Base-by-base conservation (phyloP, 2,888 invertebrate species). In the Venustoraphidia nigricollis region DNA sequence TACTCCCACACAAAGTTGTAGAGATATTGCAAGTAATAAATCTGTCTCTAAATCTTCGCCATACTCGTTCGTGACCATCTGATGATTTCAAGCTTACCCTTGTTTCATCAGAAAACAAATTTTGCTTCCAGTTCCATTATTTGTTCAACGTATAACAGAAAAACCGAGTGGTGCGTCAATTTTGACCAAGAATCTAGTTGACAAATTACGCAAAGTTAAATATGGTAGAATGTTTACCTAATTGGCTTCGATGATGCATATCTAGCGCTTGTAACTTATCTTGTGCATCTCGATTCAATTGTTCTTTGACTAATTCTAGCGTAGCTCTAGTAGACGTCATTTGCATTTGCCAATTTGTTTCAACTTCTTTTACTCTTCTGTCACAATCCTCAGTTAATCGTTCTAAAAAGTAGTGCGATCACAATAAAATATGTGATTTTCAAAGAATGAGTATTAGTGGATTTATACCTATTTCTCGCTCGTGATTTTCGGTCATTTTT, bases 391-490 rank as follows among this genome's bases (percentile, higher is more conserved):
- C 58, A 50, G 59, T 65, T 50, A 70, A 55, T 52, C 60, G 60
- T 54, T 67, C 71, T 70, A 55, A 47, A 62, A 60, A 14, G 42
- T 17, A 36, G 10, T 11, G 9, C 34, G 6, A 44, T 44, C 11
- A 36, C 9, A 14, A 9, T n/a, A 41, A 34, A 17, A 41, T 9
- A 5, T 10, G 8, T 44, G 8, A 3, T 40, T 48, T 37, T 14
- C 36, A 2, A 34, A 5, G 48, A 37, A 41, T 34, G 8, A 38
- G 13, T n/a, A 39, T 9, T n/a, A 34, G n/a, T n/a, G n/a, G 34
- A 10, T 9, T 14, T 3, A 44, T 62, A 84, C 85, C 83, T 66
- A 79, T 68, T 63, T 84, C 82, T 52, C 69, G 69, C 54, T 80
- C 78, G 60, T 81, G 80, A 53, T 75, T 66, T 48, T 76, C 74